phyloP scores from a whole-genome alignment of 2,113 vertebrate genomes.

The Cynopterus brachyotis region DNA sequence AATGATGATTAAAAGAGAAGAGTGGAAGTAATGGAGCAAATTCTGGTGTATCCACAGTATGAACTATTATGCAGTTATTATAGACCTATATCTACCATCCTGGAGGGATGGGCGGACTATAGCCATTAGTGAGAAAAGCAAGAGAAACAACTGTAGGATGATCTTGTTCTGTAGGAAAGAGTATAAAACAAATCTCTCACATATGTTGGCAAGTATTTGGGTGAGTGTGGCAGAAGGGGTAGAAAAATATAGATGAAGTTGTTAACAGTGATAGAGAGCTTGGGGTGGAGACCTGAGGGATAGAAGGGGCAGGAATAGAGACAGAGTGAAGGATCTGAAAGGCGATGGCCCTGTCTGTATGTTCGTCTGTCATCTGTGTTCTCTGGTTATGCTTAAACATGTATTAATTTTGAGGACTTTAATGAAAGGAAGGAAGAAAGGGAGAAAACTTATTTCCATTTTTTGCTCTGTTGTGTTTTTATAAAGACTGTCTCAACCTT shows the following conservation, averaged over 20 bases:
- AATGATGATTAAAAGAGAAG: background rate
- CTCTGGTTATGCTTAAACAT: background rate
- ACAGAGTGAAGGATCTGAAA: background rate
- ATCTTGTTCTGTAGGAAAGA: constrained; percentile 4
- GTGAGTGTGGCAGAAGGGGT: background rate
- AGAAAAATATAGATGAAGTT: background rate
- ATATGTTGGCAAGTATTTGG: background rate
- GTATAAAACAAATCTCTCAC: background rate
- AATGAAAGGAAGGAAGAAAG: background rate
- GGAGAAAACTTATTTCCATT: background rate
- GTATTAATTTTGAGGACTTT: background rate
- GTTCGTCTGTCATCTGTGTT: background rate
- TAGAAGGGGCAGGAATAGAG: background rate
- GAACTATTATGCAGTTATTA: background rate
- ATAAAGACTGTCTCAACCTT: background rate
- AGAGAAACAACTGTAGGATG: background rate
- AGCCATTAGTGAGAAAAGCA: background rate
- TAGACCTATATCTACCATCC: background rate
- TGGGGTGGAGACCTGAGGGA: background rate
- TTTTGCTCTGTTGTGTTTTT: background rate
- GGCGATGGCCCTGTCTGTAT: background rate
- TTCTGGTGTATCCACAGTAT: background rate
- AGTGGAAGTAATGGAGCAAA: background rate
- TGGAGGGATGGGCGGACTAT: background rate
- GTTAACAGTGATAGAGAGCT: background rate